phyloP scores from a whole-genome alignment of 2,888 invertebrate species.

The Listrodromus nycthemerus region DNA sequence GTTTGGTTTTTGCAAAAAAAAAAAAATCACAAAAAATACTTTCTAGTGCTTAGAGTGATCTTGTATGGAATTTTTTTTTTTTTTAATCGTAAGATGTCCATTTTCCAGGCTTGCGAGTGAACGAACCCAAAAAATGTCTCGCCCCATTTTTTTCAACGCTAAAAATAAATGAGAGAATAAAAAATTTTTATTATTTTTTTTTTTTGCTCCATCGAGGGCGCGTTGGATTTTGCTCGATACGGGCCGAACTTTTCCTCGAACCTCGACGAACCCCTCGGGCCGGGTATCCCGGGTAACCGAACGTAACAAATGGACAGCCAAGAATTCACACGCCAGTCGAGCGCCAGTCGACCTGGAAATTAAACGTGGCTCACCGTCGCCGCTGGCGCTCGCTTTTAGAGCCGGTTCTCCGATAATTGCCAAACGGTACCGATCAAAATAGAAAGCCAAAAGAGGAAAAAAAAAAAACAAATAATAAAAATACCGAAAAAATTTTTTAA shows the following conservation, averaged over 20 bases:
- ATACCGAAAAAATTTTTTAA: not conserved
- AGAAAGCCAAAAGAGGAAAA: not conserved
- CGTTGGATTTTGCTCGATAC: conserved; percentile 26
- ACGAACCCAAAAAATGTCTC: no score
- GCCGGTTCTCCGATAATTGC: conserved; percentile 61
- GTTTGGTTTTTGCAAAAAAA: no score
- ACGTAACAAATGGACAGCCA: conserved; percentile 74
- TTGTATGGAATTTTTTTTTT: no score
- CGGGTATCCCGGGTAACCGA: conserved; percentile 74
- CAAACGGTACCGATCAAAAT: no score
- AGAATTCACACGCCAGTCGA: conserved; percentile 68
- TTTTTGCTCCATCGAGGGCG: not conserved
- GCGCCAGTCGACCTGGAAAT: conserved; percentile 70
- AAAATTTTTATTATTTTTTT: no score
- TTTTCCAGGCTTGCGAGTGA: no score
- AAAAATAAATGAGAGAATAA: no score
- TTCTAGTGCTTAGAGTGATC: no score
- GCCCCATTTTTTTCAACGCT: no score
- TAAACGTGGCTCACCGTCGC: conserved; percentile 62
- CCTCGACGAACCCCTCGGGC: conserved; percentile 22
- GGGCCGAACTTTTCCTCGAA: conserved; percentile 46
- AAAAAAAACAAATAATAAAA: conserved; percentile 24
- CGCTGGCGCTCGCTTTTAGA: conserved; percentile 16
- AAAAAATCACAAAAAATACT: no score
- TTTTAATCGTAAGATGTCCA: no score